Conservation (phyloP, 2,113 vertebrate species). For the Crotalus viridis region DNA sequence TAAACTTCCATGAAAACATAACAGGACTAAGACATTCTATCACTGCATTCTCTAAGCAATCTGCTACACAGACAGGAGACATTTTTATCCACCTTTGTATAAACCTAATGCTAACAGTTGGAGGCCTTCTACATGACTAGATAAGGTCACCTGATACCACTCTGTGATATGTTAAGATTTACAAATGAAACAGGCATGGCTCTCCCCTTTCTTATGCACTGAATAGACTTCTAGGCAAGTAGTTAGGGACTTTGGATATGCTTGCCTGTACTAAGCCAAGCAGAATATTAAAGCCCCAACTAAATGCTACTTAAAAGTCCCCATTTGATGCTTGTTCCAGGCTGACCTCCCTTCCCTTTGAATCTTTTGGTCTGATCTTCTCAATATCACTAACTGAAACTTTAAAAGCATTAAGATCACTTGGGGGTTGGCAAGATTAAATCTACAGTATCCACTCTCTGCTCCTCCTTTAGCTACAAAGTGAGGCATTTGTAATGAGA, state of each 20-base stretch:
- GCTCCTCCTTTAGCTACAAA: not conserved
- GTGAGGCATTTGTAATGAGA: conserved; percentile 6
- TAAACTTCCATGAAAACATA: not conserved
- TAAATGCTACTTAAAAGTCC: not conserved
- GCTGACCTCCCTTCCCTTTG: conserved; percentile 1
- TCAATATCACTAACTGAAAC: conserved; percentile 29
- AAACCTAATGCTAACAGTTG: not conserved
- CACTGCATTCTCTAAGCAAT: not conserved
- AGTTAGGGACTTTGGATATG: not conserved
- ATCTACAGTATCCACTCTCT: not conserved
- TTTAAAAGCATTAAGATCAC: conserved; percentile 30
- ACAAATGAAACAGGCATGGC: not conserved
- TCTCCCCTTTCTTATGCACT: not conserved
- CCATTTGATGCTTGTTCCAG: not conserved
- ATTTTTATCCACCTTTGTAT: not conserved
- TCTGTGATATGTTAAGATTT: not conserved
- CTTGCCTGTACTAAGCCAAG: not conserved
- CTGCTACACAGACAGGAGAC: not conserved
- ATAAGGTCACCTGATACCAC: conserved; percentile 8
- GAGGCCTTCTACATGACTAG: not conserved
- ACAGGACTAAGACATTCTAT: not conserved
- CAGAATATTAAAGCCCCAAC: not conserved
- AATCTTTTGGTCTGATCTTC: not conserved
- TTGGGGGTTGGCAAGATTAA: conserved; percentile 21
- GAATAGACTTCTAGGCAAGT: not conserved